Evolutionary conservation across 2,113 vertebrate species (phyloP).

Genomic region (Corythornis cristatus): DNA sequence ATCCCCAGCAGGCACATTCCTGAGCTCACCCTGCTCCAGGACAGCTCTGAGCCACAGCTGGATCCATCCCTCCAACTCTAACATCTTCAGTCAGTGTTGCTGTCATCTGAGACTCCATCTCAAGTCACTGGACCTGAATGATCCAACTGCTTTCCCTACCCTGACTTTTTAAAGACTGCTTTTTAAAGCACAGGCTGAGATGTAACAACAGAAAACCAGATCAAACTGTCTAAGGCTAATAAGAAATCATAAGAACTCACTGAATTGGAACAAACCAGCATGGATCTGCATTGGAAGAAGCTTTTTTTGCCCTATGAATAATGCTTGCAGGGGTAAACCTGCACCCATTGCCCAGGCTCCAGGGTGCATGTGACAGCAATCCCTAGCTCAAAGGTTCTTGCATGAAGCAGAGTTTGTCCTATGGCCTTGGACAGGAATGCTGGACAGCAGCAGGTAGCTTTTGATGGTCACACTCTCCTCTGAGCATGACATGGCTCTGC

Average conservation of each 20-base stretch:
- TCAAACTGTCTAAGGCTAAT: not conserved
- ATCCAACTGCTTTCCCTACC: not conserved
- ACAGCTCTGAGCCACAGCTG: not conserved
- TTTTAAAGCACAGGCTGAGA: not conserved
- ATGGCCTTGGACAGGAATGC: too few relatives aligned
- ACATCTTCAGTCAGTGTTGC: not conserved
- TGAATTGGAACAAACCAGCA: not conserved
- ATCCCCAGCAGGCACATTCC: not conserved
- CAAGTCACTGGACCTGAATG: fast-evolving
- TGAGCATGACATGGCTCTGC: not conserved
- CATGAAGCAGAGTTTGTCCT: not conserved
- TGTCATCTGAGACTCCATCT: not conserved
- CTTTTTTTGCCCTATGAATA: not conserved
- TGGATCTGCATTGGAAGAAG: not conserved
- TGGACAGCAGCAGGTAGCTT: not conserved
- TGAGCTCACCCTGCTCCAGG: not conserved
- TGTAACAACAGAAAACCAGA: not conserved
- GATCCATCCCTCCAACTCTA: not conserved
- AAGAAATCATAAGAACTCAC: not conserved
- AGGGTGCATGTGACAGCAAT: not conserved
- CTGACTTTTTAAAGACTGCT: not conserved
- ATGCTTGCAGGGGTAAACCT: not conserved
- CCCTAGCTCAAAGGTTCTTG: not conserved
- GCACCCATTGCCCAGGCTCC: not conserved
- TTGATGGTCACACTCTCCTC: not conserved